Percentiles rank a stretch among this genome's conserved stretches.
These are phyloP conservation scores for Hydropsyche tenuis DNA, from an alignment of 1,140 invertebrate genomes.

Conservation along the genomic window DNA sequence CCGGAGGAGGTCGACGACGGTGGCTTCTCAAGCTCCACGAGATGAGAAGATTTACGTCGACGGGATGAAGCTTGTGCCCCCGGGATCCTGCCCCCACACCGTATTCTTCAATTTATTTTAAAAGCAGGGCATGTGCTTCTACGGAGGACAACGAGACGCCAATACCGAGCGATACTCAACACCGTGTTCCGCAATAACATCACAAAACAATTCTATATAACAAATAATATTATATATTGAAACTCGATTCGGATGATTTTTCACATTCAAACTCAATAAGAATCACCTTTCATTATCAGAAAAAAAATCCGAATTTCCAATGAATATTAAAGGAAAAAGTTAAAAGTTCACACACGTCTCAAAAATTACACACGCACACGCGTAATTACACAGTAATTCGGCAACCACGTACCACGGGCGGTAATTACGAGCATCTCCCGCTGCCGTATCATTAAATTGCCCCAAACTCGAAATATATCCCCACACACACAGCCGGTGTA, in stretches of 20 bases:
- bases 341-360: too few species aligned
- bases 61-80: slow-evolving; percentile 17
- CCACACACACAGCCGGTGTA: not conserved
- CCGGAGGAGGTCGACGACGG: slow-evolving; percentile 35
- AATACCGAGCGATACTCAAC: too few species aligned
- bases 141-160: too few species aligned
- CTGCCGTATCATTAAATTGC: not conserved
- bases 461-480: not conserved
- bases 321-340: too few species aligned
- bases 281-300: too few species aligned
- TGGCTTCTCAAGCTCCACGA: not conserved
- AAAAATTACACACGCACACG: not conserved
- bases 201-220: too few species aligned
- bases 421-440: not conserved
- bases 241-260: too few species aligned
- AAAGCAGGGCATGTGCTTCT: slow-evolving; percentile 47
- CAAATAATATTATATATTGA: too few species aligned
- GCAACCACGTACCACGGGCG: not conserved
- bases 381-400: slow-evolving; percentile 6
- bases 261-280: too few species aligned
- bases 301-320: too few species aligned
- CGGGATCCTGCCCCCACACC: not conserved
- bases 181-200: too few species aligned
- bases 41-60: slow-evolving; percentile 13
- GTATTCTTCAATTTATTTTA: slow-evolving; percentile 48